Base-by-base conservation (phyloP, 2,888 invertebrate genomes). In the Sepiola atlantica region DNA sequence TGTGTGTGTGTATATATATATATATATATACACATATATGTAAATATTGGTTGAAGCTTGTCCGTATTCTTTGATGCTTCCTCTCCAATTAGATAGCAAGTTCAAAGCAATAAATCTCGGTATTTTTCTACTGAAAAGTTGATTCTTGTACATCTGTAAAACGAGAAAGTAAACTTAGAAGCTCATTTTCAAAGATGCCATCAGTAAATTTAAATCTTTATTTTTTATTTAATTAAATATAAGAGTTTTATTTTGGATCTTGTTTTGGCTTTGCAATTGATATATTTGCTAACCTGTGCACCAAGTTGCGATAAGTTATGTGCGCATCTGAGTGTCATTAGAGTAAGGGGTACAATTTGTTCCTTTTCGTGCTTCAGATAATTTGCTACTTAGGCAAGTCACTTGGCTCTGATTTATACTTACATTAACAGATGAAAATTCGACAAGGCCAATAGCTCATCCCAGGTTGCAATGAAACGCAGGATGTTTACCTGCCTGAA, bases 321-420 rank as follows among this genome's bases (percentile, higher is more conserved):
- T 77, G n/a, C 16, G 77, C 77, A 77, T 77, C n/a, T n/a, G 2
- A 6, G 77, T 77, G n/a, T 77, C 77, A n/a, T 77, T 77, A 32
- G n/a, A 4, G n/a, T 77, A 77, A 32, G n/a, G 32, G 16, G 77
- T 77, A 16, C n/a, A 77, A 77, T 77, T 77, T 77, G 77, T n/a
- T n/a, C 32, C 12, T n/a, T 77, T 77, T n/a, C n/a, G 77, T 77
- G 77, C n/a, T 77, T 77, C 32, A 77, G 77, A 77, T 77, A n/a
- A 77, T 77, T 77, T 77, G 77, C 32, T 77, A 77, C 77, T 77
- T 77, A 16, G 77, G n/a, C 77, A 77, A 77, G 77, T 77, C 77
- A 77, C 77, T 77, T n/a, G 32, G n/a, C 77, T 16, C 77, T 77
- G 77, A 77, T 77, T 77, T 77, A 77, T 77, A n/a, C n/a, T n/a